These are phyloP conservation scores for Herpetotheres cachinnans DNA, from an alignment of 2,113 vertebrate genomes.

Conservation along the genomic window DNA sequence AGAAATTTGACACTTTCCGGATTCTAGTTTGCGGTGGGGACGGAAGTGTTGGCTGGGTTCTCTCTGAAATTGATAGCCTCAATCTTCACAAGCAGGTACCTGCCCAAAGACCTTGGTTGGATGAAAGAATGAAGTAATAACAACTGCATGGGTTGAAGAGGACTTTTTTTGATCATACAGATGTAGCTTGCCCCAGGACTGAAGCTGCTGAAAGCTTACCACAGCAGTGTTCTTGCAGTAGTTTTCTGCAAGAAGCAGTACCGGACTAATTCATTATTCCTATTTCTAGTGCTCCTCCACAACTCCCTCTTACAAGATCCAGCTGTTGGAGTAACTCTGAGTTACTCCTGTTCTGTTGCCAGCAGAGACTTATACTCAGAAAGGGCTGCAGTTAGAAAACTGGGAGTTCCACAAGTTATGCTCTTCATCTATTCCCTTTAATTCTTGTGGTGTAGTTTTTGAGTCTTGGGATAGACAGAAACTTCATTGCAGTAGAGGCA, in stretches of 20 bases:
- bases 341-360: neutral
- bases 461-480: neutral
- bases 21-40: constrained; percentile 97
- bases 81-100: constrained; percentile 94
- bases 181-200: neutral
- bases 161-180: neutral
- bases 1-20: constrained; percentile 97
- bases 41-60: constrained; percentile 97
- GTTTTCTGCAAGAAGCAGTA: neutral
- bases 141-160: neutral
- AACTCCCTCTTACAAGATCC: neutral
- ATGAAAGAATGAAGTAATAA: neutral
- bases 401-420: neutral
- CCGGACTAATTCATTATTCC: neutral
- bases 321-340: neutral
- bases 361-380: neutral
- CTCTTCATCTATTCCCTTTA: neutral
- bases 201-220: neutral
- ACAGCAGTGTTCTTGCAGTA: neutral
- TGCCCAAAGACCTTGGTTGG: neutral
- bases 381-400: neutral
- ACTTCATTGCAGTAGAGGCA: neutral
- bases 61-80: constrained; percentile 94
- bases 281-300: neutral
- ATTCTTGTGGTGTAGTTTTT: neutral